These are phyloP conservation scores for Cordylochernes scorpioides DNA, from an alignment of 2,888 invertebrate genomes.

Conservation along the genomic window DNA sequence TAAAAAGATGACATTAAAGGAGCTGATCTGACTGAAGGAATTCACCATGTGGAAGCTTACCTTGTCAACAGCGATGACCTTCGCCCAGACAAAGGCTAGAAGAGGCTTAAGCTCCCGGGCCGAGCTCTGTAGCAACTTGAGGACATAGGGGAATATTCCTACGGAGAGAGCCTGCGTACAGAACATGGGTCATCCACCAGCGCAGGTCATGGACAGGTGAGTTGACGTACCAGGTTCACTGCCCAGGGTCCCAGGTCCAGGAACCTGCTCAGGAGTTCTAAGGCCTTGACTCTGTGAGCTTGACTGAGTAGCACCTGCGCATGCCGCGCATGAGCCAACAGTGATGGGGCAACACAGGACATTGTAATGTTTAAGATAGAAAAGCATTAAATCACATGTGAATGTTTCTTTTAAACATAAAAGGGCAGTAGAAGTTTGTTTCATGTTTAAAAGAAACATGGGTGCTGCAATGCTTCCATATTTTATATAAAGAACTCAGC, in stretches of 20 bases:
- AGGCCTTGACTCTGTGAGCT: constrained; percentile 70
- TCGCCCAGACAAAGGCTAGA: constrained; percentile 95
- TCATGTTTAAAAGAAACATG: too few relatives aligned
- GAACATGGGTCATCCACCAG: not conserved
- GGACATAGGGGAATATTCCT: constrained; percentile 93
- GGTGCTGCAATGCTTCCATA: too few relatives aligned
- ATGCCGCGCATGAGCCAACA: not conserved
- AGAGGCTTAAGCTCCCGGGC: constrained; percentile 70
- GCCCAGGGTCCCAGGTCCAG: constrained; percentile 87
- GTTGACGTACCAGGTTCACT: constrained; percentile 38
- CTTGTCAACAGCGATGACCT: constrained; percentile 82
- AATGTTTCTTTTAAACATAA: too few relatives aligned
- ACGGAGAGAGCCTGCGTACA: constrained; percentile 49
- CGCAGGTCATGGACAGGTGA: not conserved
- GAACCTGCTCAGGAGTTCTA: constrained; percentile 72
- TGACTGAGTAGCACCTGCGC: constrained; percentile 32
- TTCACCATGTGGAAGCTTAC: constrained; percentile 28
- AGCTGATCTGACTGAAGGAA: constrained; percentile 2
- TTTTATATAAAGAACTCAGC: too few relatives aligned
- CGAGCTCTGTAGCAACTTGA: constrained; percentile 80
- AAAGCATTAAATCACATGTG: too few relatives aligned
- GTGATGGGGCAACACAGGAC: not conserved
- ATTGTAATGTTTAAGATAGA: not conserved
- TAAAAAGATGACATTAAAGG: too few relatives aligned
- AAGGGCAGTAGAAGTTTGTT: too few relatives aligned